These are phyloP conservation scores for Stichodactyla mertensii DNA, from an alignment of 64 coral and sea anemone species.

Conservation along the genomic window DNA sequence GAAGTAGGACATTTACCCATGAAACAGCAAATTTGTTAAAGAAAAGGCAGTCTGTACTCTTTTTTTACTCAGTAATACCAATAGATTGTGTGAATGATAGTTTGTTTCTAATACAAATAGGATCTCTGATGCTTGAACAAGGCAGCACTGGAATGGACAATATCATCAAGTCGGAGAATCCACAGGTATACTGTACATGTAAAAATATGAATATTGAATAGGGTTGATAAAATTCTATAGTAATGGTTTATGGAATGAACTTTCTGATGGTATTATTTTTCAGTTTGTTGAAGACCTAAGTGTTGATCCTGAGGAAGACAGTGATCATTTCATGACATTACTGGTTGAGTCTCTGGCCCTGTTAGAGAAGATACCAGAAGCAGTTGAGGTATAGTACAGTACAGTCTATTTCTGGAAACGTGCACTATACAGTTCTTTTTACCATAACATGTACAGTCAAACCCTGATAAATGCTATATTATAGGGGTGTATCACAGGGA, in stretches of 20 bases:
- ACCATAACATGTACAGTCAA: too few relatives aligned
- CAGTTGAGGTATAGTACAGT: conserved; percentile 64
- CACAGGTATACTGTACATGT: background rate
- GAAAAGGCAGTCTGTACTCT: too few relatives aligned
- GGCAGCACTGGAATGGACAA: background rate
- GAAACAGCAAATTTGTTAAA: too few relatives aligned
- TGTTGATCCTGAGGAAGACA: conserved; percentile 84
- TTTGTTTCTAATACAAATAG: background rate
- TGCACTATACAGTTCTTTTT: too few relatives aligned
- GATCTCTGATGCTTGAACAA: conserved; percentile 34
- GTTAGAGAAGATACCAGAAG: conserved; percentile 88
- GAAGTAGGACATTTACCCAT: background rate
- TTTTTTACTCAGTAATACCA: too few relatives aligned
- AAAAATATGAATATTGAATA: too few relatives aligned
- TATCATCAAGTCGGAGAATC: background rate
- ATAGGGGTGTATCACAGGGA: too few relatives aligned
- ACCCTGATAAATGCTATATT: too few relatives aligned
- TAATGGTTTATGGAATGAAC: too few relatives aligned
- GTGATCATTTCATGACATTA: conserved; percentile 89
- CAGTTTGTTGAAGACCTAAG: conserved; percentile 80
- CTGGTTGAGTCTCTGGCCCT: conserved; percentile 85
- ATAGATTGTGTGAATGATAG: too few relatives aligned
- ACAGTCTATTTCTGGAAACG: background rate
- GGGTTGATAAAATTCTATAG: too few relatives aligned
- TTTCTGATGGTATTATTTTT: background rate